Evolutionary conservation across 2,888 invertebrate genomes (phyloP).

Genomic region (Pristionchus maxplancki): DNA sequence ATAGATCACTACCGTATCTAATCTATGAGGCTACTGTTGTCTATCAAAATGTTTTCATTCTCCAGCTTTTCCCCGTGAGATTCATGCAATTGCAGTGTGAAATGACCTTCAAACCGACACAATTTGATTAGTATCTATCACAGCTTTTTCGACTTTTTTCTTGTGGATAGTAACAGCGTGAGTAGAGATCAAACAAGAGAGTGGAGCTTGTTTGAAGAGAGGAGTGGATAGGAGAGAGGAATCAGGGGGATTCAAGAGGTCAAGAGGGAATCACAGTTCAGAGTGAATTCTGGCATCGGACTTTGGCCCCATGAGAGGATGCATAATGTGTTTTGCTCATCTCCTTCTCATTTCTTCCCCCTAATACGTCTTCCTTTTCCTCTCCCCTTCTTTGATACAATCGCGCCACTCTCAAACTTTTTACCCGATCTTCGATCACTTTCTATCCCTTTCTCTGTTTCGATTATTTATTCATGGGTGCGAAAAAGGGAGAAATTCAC

Average conservation of each 20-base stretch:
- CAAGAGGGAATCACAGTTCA: background rate
- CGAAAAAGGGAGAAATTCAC: background rate
- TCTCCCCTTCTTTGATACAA: slow-evolving; percentile 15
- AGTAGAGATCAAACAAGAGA: background rate
- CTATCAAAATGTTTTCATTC: background rate
- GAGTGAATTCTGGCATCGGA: background rate
- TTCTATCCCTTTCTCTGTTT: background rate
- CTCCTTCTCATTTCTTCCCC: background rate
- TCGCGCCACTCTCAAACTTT: slow-evolving; percentile 31
- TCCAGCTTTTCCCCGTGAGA: background rate
- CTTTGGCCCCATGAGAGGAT: background rate
- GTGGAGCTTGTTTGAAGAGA: background rate
- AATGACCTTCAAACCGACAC: background rate
- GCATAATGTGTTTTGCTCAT: slow-evolving; percentile 10
- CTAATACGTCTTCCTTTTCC: background rate
- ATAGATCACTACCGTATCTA: background rate
- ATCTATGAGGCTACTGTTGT: background rate
- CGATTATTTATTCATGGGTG: background rate
- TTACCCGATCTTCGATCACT: background rate
- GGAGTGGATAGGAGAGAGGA: no score
- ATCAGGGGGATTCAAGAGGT: background rate
- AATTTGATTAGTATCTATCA: background rate
- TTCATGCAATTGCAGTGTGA: background rate
- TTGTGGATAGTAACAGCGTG: background rate
- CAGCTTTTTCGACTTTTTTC: background rate